These are phyloP conservation scores for Aix galericulata DNA, from an alignment of 2,113 vertebrate species.

Conservation along the genomic window DNA sequence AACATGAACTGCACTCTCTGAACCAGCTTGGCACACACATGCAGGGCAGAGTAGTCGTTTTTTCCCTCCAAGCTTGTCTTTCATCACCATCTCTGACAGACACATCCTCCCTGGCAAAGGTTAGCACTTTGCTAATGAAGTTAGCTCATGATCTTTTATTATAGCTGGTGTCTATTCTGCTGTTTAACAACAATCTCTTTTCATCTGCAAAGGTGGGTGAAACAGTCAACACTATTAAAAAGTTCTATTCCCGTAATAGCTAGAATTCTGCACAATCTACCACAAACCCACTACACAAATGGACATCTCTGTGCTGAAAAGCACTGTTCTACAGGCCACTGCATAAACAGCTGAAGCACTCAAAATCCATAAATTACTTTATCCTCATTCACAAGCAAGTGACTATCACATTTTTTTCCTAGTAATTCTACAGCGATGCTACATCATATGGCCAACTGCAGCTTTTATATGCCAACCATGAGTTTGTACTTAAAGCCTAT, in stretches of 20 bases:
- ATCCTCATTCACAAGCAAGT: neutral
- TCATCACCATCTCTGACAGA: neutral
- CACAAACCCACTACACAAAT: neutral
- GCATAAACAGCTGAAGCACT: neutral
- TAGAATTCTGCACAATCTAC: neutral
- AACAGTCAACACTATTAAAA: neutral
- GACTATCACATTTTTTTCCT: neutral
- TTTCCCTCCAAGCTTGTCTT: neutral
- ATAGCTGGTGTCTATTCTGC: neutral
- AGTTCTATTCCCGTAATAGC: neutral
- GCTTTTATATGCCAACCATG: fast-evolving
- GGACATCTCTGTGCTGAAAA: neutral
- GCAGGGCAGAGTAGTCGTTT: neutral
- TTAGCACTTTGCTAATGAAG: neutral
- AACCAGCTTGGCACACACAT: neutral
- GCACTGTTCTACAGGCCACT: neutral
- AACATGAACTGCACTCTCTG: neutral
- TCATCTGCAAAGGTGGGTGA: neutral
- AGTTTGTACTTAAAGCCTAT: neutral
- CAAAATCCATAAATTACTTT: neutral
- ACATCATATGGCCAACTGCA: neutral
- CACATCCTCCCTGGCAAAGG: neutral
- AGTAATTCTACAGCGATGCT: neutral
- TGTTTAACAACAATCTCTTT: neutral
- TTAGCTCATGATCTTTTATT: neutral